These are phyloP conservation scores for Actias luna DNA, from an alignment of 2,888 invertebrate genomes.

Conservation along the genomic window DNA sequence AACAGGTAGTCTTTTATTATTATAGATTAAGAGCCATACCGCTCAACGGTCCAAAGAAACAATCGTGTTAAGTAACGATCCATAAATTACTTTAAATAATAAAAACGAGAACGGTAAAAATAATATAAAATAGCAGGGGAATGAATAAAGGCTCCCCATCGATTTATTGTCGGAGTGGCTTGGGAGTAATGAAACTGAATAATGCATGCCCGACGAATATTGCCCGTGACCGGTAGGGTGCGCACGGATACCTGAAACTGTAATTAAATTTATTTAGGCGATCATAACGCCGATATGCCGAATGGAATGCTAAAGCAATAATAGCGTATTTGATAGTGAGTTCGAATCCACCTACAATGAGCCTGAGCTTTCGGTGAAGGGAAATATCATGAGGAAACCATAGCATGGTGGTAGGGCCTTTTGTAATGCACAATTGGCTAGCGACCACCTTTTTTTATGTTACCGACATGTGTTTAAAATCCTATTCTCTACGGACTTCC, in stretches of 20 bases:
- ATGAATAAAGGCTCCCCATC: conserved; percentile 68
- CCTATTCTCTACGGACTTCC: too few relatives aligned
- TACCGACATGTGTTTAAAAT: too few relatives aligned
- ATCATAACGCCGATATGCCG: too few relatives aligned
- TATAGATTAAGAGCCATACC: not conserved
- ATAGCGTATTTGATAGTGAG: too few relatives aligned
- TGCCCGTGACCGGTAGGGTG: conserved; percentile 57
- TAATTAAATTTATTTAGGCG: not conserved
- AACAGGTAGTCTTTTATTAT: not conserved
- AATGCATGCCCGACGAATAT: conserved; percentile 74
- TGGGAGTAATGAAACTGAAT: conserved; percentile 79
- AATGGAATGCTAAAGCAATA: too few relatives aligned
- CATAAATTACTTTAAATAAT: conserved; percentile 13
- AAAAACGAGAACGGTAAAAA: conserved; percentile 23
- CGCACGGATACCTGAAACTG: conserved; percentile 20
- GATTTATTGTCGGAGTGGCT: conserved; percentile 76
- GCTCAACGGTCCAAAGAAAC: not conserved
- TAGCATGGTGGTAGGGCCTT: too few relatives aligned
- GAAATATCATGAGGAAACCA: too few relatives aligned
- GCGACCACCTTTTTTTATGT: too few relatives aligned
- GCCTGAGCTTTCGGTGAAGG: too few relatives aligned
- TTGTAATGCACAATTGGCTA: too few relatives aligned
- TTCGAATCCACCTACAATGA: too few relatives aligned
- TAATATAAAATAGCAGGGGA: conserved; percentile 36
- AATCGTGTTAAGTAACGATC: not conserved